phyloP scores from a whole-genome alignment of 2,797 vertebrate species.

The Myiothlypis chrysogaster region DNA sequence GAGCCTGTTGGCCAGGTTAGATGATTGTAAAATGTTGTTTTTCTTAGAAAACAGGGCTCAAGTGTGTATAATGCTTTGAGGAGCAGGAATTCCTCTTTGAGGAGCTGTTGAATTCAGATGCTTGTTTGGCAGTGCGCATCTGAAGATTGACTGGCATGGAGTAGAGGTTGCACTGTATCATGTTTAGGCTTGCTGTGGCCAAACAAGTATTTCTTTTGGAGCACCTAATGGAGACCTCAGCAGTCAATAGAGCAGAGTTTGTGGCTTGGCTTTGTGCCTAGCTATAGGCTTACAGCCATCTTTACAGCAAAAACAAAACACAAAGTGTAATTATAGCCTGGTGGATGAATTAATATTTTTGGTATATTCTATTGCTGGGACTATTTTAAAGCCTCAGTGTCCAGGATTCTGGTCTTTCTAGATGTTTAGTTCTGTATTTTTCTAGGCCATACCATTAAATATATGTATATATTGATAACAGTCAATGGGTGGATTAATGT shows the following conservation, averaged over 20 bases:
- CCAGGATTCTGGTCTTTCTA: neutral
- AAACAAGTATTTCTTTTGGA: neutral
- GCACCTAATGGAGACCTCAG: neutral
- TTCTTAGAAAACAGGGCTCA: neutral
- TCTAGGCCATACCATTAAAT: neutral
- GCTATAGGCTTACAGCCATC: neutral
- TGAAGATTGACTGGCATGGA: neutral
- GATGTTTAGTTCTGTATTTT: neutral
- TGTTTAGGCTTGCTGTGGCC: neutral
- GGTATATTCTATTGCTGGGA: neutral
- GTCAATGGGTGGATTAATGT: neutral
- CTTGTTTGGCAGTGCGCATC: neutral
- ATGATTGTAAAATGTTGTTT: neutral
- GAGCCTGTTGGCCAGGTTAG: neutral
- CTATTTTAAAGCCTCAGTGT: neutral
- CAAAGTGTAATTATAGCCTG: neutral
- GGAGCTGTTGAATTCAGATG: neutral
- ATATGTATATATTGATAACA: neutral
- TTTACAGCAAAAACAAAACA: neutral
- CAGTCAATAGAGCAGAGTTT: neutral
- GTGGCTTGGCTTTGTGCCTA: slow-evolving; percentile 1
- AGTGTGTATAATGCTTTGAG: neutral
- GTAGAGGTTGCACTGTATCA: neutral
- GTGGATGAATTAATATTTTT: neutral
- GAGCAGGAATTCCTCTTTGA: neutral